Evolutionary conservation across 2,797 vertebrate species (phyloP).

Genomic region (Pyrrhura leucotis): DNA sequence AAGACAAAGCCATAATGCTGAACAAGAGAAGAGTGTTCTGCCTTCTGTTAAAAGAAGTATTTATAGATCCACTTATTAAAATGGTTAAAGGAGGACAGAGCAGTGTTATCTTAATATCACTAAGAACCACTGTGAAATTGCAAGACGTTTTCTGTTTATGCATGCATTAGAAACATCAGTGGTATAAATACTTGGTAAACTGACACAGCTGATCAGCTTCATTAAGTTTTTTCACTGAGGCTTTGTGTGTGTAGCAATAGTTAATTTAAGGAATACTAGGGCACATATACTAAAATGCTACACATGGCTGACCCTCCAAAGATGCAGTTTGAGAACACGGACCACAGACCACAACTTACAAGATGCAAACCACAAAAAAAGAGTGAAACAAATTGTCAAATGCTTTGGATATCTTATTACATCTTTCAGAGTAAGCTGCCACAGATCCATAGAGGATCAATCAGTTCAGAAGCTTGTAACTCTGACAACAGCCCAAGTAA

Average conservation of each 20-base stretch:
- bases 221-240: not conserved
- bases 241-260: not conserved
- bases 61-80: not conserved
- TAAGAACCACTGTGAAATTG: not conserved
- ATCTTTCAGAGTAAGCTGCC: not conserved
- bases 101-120: not conserved
- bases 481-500: constrained; percentile 7
- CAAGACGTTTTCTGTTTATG: not conserved
- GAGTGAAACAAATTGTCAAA: not conserved
- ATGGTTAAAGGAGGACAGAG: not conserved
- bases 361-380: not conserved
- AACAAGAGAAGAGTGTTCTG: not conserved
- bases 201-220: not conserved
- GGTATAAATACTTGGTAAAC: not conserved
- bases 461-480: not conserved
- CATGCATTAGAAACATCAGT: not conserved
- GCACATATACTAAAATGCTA: not conserved
- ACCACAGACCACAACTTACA: not conserved
- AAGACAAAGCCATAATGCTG: not conserved
- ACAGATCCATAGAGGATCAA: not conserved
- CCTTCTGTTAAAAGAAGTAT: not conserved
- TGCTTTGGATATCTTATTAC: not conserved
- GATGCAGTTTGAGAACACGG: not conserved
- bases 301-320: not conserved
- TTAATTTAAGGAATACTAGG: not conserved